Evolutionary conservation across 2,888 invertebrate species (phyloP).

Genomic region (Pollenia griseotomentosa): DNA sequence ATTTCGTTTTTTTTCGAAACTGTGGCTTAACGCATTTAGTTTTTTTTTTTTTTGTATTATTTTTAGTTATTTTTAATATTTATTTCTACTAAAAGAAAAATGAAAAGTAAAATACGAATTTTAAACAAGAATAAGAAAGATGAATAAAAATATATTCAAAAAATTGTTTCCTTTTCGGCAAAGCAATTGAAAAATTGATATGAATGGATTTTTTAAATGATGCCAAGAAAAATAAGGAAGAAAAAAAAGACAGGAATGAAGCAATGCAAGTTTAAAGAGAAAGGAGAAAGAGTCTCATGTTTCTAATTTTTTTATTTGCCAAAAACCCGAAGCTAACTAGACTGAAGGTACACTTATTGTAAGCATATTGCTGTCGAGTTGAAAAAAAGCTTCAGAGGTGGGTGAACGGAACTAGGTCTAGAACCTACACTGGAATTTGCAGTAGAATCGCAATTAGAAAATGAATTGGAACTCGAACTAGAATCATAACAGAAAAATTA

Average conservation of each 20-base stretch:
- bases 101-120: constrained; percentile 35
- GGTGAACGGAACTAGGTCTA: not conserved
- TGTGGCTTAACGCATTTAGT: constrained; percentile 61
- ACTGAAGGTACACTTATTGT: constrained; percentile 43
- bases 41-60: constrained; percentile 37
- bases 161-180: constrained; percentile 74
- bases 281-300: not conserved
- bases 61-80: constrained; percentile 61
- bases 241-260: not conserved
- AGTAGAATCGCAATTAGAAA: not conserved
- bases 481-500: no score
- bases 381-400: not conserved
- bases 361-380: constrained; percentile 24
- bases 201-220: constrained; percentile 76
- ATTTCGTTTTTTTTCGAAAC: constrained; percentile 5
- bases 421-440: not conserved
- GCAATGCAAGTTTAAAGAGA: not conserved
- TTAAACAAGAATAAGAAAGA: constrained; percentile 20
- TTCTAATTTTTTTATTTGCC: not conserved
- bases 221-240: constrained; percentile 62
- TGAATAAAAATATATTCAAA: constrained; percentile 62
- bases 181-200: constrained; percentile 77
- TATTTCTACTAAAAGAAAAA: constrained; percentile 18
- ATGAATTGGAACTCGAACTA: no score
- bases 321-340: constrained; percentile 47